These are phyloP conservation scores for Prosapia bicincta DNA, from an alignment of 2,888 invertebrate genomes.

Conservation along the genomic window DNA sequence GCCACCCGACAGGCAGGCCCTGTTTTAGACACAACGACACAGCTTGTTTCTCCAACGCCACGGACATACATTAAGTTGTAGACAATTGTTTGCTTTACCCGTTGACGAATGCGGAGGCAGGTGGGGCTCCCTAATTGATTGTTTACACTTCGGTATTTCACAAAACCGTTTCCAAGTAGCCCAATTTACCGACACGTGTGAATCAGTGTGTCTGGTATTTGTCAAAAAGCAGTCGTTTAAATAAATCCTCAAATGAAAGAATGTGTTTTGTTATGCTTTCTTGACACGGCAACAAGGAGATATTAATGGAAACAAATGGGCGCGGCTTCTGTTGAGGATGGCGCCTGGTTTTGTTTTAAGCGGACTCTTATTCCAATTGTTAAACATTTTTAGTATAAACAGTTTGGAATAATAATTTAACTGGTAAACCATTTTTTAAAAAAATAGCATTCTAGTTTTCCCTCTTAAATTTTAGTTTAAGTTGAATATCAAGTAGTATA, in stretches of 20 bases:
- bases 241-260: background rate
- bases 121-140: background rate
- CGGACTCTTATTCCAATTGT: no score
- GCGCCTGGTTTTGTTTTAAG: no score
- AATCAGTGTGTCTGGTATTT: background rate
- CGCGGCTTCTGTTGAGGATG: no score
- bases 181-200: background rate
- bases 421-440: no score
- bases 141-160: background rate
- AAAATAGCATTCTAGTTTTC: no score
- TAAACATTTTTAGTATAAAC: no score
- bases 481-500: no score
- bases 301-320: no score
- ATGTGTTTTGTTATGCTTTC: no score
- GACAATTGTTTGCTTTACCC: background rate
- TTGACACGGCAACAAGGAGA: no score
- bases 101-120: background rate
- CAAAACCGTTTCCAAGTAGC: background rate
- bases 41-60: background rate
- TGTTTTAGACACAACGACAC: background rate
- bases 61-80: background rate
- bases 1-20: background rate
- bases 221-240: background rate
- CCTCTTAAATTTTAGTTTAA: no score
- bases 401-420: no score